These are phyloP conservation scores for Sciaenops ocellatus DNA, from an alignment of 2,797 vertebrate species.

Conservation along the genomic window DNA sequence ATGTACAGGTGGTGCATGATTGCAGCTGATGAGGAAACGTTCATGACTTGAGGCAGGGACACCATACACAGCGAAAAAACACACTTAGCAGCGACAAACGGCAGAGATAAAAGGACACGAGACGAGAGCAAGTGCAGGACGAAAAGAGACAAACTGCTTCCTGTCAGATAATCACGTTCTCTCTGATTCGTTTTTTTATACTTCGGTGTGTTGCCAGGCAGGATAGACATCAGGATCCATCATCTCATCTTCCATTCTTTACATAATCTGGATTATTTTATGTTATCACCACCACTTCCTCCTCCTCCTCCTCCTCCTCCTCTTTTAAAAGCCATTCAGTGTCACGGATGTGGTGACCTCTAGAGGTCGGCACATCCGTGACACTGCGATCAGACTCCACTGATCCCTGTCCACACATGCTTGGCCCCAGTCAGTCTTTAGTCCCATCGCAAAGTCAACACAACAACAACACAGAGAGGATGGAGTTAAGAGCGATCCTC, in stretches of 20 bases:
- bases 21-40: slow-evolving; percentile 17
- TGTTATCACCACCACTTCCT: slow-evolving; percentile 18
- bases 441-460: slow-evolving; percentile 5
- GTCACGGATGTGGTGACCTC: slow-evolving; percentile 23
- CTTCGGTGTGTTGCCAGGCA: slow-evolving; percentile 29
- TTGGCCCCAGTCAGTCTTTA: slow-evolving; percentile 17
- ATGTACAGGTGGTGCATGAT: slow-evolving; percentile 42
- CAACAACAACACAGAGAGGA: slow-evolving; percentile 19
- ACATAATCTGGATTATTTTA: slow-evolving; percentile 73
- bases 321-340: slow-evolving; percentile 53
- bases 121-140: background rate
- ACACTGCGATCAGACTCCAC: slow-evolving; percentile 21
- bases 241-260: slow-evolving; percentile 40
- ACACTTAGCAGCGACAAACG: slow-evolving; percentile 60
- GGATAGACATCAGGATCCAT: slow-evolving; percentile 41
- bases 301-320: slow-evolving; percentile 10
- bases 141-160: slow-evolving; percentile 30
- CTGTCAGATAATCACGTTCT: slow-evolving; percentile 37
- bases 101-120: slow-evolving; percentile 47
- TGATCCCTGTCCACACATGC: background rate
- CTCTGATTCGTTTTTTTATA: background rate
- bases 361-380: slow-evolving; percentile 42
- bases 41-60: slow-evolving; percentile 41
- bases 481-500: background rate
- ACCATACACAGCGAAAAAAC: slow-evolving; percentile 47